Evolutionary conservation across 2,797 vertebrate species (phyloP).

Genomic region (Mareca strepera): DNA sequence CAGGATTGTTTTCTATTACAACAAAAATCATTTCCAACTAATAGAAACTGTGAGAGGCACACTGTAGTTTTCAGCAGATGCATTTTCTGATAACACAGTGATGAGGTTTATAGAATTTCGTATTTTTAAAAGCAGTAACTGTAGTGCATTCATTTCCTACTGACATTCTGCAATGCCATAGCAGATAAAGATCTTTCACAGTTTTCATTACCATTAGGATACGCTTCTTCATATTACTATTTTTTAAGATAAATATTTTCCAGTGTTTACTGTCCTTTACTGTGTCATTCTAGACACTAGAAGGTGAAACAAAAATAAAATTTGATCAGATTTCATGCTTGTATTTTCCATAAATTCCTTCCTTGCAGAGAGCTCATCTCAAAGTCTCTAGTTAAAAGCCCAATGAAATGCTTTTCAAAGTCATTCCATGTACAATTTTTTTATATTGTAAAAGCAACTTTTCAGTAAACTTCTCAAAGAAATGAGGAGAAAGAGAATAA

Average conservation of each 20-base stretch:
- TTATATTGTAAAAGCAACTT: neutral
- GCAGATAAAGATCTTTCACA: slow-evolving; percentile 18
- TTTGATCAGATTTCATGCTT: neutral
- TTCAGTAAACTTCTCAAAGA: neutral
- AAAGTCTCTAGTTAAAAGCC: neutral
- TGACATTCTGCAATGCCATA: neutral
- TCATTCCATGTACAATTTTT: neutral
- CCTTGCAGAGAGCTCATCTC: neutral
- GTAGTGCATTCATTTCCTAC: neutral
- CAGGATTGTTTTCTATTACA: neutral
- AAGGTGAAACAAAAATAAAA: slow-evolving; percentile 33
- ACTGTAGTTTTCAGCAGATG: neutral
- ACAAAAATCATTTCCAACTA: neutral
- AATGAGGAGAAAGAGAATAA: neutral
- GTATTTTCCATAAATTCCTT: neutral
- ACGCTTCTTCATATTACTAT: neutral
- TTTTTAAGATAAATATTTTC: slow-evolving; percentile 5
- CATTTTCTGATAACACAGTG: neutral
- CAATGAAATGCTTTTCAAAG: neutral
- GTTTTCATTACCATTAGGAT: slow-evolving; percentile 5
- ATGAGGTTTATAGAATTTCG: neutral
- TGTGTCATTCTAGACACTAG: neutral
- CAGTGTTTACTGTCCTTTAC: neutral
- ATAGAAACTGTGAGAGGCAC: neutral
- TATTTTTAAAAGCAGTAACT: neutral